These are phyloP conservation scores for Sinonovacula constricta DNA, from an alignment of 1,140 invertebrate genomes.

Conservation along the genomic window DNA sequence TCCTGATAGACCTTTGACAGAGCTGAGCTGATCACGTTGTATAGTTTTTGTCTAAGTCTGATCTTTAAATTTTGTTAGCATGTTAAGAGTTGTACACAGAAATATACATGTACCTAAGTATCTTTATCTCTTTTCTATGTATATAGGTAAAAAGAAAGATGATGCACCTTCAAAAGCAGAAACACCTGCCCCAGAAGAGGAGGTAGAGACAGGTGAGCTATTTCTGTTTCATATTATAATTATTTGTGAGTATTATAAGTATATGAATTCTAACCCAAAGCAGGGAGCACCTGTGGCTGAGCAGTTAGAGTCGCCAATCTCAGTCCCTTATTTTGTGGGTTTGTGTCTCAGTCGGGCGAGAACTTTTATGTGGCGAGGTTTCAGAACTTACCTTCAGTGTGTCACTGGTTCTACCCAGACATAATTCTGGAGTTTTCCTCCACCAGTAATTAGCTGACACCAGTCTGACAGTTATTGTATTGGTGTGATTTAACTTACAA, in stretches of 20 bases:
- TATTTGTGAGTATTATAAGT: too few species aligned
- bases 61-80: neutral
- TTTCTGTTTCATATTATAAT: too few species aligned
- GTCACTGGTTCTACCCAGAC: too few species aligned
- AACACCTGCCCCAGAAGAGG: constrained; percentile 51
- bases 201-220: constrained; percentile 49
- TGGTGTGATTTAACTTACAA: too few species aligned
- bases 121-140: neutral
- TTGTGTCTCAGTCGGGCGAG: too few species aligned
- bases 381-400: neutral
- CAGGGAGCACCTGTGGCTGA: neutral
- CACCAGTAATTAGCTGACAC: too few species aligned
- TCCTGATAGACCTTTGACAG: neutral
- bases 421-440: too few species aligned
- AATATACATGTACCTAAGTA: neutral
- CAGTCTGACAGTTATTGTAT: too few species aligned
- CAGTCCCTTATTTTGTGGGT: neutral
- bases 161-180: constrained; percentile 58
- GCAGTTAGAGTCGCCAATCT: neutral
- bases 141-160: constrained; percentile 47
- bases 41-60: neutral
- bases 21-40: too few species aligned
- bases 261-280: neutral
- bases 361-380: neutral
- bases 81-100: neutral